Conservation (phyloP, 2,113 vertebrate genomes). For the Hemibagrus wyckioides region DNA sequence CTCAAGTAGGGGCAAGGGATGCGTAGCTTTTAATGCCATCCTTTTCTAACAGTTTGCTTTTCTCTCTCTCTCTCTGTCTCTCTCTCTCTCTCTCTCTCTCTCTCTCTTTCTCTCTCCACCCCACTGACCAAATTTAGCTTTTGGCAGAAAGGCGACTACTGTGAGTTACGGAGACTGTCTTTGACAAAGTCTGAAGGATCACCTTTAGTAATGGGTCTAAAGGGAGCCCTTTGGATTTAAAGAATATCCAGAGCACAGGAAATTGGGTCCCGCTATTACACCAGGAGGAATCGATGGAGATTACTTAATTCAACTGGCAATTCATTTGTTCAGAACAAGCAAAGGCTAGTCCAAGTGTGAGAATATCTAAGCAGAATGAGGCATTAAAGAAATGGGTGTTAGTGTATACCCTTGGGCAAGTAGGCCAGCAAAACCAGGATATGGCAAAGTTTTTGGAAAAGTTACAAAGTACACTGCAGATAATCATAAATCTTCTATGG, state of each 20-base stretch:
- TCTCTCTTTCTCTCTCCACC: constrained; percentile 47
- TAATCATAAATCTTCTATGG: not conserved
- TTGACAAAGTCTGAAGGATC: constrained; percentile 62
- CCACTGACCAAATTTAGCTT: constrained; percentile 64
- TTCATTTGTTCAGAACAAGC: constrained; percentile 60
- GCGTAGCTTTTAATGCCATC: constrained; percentile 66
- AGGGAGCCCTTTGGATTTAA: constrained; percentile 60
- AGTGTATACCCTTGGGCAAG: constrained; percentile 4
- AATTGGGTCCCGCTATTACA: constrained; percentile 63
- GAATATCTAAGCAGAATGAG: constrained; percentile 30
- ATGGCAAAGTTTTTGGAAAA: not conserved
- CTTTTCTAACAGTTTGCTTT: constrained; percentile 22
- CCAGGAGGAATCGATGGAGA: constrained; percentile 63
- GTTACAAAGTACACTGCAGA: not conserved
- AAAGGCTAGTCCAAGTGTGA: constrained; percentile 55
- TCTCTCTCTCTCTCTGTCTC: constrained; percentile 36
- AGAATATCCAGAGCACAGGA: constrained; percentile 63
- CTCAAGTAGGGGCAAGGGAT: constrained; percentile 67
- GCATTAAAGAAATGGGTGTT: constrained; percentile 8
- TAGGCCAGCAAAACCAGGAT: constrained; percentile 4
- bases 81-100: constrained; percentile 22
- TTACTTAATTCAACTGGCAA: constrained; percentile 63
- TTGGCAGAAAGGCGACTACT: constrained; percentile 48
- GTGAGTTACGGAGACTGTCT: constrained; percentile 58
- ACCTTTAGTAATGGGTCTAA: constrained; percentile 68